phyloP scores from a whole-genome alignment of 2,888 invertebrate species.

The Vanessa cardui region DNA sequence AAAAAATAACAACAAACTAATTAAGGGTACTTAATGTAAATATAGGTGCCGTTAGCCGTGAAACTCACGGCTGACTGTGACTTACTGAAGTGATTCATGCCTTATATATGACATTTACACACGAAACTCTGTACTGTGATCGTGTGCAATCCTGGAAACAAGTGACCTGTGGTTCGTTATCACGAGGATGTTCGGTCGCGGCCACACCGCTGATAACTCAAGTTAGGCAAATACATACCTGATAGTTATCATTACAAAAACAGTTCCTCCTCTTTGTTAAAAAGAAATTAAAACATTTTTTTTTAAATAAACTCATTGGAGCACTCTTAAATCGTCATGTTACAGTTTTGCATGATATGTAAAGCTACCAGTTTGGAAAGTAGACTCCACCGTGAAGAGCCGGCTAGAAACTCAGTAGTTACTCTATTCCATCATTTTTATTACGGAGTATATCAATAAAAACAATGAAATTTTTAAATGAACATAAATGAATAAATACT shows the following conservation, averaged over 20 bases:
- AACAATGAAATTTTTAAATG: too few species aligned
- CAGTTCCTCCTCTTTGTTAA: not conserved
- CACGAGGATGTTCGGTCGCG: conserved; percentile 27
- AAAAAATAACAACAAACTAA: conserved; percentile 5
- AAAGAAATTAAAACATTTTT: not conserved
- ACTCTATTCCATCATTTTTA: too few species aligned
- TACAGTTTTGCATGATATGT: too few species aligned
- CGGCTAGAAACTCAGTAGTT: too few species aligned
- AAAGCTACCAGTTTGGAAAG: too few species aligned
- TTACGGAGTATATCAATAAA: too few species aligned
- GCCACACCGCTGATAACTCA: conserved; percentile 4
- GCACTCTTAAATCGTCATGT: too few species aligned
- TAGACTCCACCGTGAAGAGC: too few species aligned
- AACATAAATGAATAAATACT: too few species aligned
- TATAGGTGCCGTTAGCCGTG: conserved; percentile 38
- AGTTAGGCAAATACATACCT: too few species aligned
- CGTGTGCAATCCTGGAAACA: conserved; percentile 24
- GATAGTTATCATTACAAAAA: too few species aligned
- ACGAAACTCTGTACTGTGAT: not conserved
- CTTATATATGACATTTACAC: conserved; percentile 18
- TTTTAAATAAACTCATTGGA: too few species aligned
- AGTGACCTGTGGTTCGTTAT: conserved; percentile 28
- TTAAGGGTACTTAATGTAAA: not conserved
- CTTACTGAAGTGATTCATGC: not conserved
- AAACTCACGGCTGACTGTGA: conserved; percentile 41